Base-by-base conservation (phyloP, 1,140 invertebrate species). In the Hypothenemus hampei region DNA sequence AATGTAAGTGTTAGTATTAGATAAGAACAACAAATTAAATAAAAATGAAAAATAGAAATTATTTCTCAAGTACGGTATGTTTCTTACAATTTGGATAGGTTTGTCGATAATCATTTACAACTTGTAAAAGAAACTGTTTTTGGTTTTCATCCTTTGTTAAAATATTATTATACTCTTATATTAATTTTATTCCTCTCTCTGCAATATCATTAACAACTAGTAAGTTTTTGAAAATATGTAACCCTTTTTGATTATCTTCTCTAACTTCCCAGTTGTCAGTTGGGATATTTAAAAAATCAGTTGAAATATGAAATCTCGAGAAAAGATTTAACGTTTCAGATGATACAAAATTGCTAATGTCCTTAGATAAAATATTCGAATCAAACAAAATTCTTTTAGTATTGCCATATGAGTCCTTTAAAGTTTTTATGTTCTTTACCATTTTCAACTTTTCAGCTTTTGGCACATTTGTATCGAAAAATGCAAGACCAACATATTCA, bases 111-210 rank as follows among this genome's bases (percentile, higher is more conserved):
- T 68, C 65, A 23, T 62, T 60, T 1, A 68, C 63, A 45, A 49
- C 62, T 22, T 56, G 65, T 23, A 68, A 19, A 5, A 69, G 50
- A 57, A 61, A 64, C 49, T 69, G 61, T 39, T 64, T 51, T 61
- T 69, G 65, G 24, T 67, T 61, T 51, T 65, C 60, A 6, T 57
- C 24, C 23, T 23, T 51, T 3, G 61, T 54, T 13, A 62, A 33
- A n/a, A 62, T 54, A n/a, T 18, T 57, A 41, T 72, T 58, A 53
- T 65, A 73, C 37, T 71, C 68, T 58, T 69, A 58, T 52, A 72
- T 69, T 5, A 74, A 41, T 44, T 68, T 67, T 6, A 72, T 67
- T 33, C 61, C 64, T 58, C 65, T 65, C 60, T 70, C 65, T 16
- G 62, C 68, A 16, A 45, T 47, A 48, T 69, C 66, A 59, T 70